These are phyloP conservation scores for Calyptommatus sinebrachiatus DNA, from an alignment of 2,113 vertebrate species.

Conservation along the genomic window DNA sequence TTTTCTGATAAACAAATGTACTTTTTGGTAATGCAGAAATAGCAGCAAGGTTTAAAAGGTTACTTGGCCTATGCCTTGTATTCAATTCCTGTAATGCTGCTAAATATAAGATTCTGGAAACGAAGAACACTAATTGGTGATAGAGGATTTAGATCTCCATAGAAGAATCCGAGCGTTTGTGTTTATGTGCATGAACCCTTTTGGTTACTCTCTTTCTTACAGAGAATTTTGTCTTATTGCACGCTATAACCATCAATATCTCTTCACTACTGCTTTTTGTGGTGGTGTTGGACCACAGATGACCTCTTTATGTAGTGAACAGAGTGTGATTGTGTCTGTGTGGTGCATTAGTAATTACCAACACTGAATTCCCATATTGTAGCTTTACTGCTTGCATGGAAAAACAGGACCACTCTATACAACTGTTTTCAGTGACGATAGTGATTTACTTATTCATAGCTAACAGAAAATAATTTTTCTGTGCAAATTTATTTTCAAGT, in stretches of 20 bases:
- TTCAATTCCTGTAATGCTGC: conserved; percentile 89
- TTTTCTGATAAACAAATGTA: conserved; percentile 67
- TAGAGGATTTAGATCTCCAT: conserved; percentile 73
- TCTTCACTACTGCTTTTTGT: conserved; percentile 70
- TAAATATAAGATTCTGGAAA: conserved; percentile 87
- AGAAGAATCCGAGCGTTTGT: conserved; percentile 80
- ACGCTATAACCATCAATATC: conserved; percentile 40
- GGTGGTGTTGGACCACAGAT: conserved; percentile 82
- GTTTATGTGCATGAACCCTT: conserved; percentile 66
- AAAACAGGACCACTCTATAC: conserved; percentile 75
- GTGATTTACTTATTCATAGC: conserved; percentile 66
- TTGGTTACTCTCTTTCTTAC: conserved; percentile 73
- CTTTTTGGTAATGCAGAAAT: conserved; percentile 85
- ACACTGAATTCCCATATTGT: conserved; percentile 94
- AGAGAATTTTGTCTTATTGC: conserved; percentile 71
- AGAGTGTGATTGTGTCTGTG: conserved; percentile 90
- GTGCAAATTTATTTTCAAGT: conserved; percentile 63
- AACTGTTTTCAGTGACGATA: conserved; percentile 75
- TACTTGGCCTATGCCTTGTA: conserved; percentile 80
- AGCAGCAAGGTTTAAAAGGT: conserved; percentile 83
- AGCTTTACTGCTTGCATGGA: conserved; percentile 76
- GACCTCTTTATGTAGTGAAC: conserved; percentile 88
- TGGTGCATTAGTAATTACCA: conserved; percentile 90
- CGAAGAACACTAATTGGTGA: conserved; percentile 91
- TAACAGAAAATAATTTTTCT: conserved; percentile 67